Conservation (phyloP, 2,113 vertebrate species). For the Macroglossus sobrinus region DNA sequence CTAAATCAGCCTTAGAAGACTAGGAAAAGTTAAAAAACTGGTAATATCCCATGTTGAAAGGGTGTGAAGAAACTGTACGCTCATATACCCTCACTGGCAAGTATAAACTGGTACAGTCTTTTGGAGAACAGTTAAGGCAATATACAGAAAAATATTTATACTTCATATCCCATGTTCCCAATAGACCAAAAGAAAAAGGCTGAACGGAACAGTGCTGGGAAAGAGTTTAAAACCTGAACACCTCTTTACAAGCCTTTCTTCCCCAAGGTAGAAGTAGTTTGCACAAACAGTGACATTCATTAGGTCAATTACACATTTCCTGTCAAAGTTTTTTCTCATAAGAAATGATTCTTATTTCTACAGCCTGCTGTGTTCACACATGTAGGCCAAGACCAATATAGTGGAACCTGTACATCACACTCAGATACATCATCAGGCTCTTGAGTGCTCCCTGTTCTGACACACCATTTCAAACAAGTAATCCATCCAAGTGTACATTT, state of each 20-base stretch:
- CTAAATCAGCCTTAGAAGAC: not conserved
- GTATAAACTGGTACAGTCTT: not conserved
- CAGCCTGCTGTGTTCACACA: not conserved
- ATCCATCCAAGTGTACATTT: not conserved
- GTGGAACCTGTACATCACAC: not conserved
- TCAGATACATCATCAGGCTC: too few relatives aligned
- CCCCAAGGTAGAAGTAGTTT: not conserved
- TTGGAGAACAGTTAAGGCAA: not conserved
- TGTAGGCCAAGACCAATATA: not conserved
- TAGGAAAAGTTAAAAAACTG: not conserved
- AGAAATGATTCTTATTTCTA: not conserved
- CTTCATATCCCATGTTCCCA: not conserved
- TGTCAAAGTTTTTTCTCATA: not conserved
- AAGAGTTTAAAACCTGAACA: not conserved
- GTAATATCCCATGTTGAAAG: not conserved
- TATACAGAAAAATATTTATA: not conserved
- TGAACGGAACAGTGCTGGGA: too few relatives aligned
- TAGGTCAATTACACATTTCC: not conserved
- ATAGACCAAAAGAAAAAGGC: not conserved
- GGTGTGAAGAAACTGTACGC: not conserved
- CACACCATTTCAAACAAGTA: not conserved
- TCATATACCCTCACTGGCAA: not conserved
- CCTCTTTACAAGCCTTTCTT: not conserved
- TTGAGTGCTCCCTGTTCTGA: not conserved
- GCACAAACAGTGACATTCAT: not conserved